phyloP scores from a whole-genome alignment of 2,113 vertebrate species.

The Peromyscus californicus region DNA sequence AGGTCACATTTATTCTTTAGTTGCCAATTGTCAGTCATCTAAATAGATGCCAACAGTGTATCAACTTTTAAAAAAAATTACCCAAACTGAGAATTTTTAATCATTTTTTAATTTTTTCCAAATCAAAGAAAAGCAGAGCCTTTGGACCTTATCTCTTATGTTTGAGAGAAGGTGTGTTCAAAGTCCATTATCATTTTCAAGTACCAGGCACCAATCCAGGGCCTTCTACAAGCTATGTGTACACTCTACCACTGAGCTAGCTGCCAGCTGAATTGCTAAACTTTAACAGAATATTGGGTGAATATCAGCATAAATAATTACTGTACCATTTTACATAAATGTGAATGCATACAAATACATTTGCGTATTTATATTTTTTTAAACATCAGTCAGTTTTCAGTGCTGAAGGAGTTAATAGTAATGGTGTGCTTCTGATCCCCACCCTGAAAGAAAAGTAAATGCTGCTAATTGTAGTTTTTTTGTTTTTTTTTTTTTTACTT shows the following conservation, averaged over 20 bases:
- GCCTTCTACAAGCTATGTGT: not conserved
- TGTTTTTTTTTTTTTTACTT: not conserved
- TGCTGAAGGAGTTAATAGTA: not conserved
- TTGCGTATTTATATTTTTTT: not conserved
- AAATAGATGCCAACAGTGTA: not conserved
- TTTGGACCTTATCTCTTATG: not conserved
- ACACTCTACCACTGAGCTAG: not conserved
- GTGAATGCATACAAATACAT: not conserved
- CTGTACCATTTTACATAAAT: not conserved
- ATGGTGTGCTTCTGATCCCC: not conserved
- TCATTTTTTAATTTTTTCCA: not conserved
- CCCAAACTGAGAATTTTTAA: not conserved
- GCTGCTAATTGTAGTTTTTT: not conserved
- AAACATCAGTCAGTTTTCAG: not conserved
- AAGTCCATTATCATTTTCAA: not conserved
- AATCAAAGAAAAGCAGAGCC: not conserved
- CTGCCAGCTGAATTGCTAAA: not conserved
- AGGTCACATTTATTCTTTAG: not conserved
- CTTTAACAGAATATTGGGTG: not conserved
- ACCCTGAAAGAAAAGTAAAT: not conserved
- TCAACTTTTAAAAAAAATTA: not conserved
- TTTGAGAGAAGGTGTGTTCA: not conserved
- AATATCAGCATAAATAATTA: not conserved
- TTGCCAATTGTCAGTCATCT: not conserved
- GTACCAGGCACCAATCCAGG: too few species aligned